Percentiles rank a stretch among this genome's conserved stretches.
Conservation (phyloP, 92 coral and sea anemone genomes). For the Anthopleura xanthogrammica region DNA sequence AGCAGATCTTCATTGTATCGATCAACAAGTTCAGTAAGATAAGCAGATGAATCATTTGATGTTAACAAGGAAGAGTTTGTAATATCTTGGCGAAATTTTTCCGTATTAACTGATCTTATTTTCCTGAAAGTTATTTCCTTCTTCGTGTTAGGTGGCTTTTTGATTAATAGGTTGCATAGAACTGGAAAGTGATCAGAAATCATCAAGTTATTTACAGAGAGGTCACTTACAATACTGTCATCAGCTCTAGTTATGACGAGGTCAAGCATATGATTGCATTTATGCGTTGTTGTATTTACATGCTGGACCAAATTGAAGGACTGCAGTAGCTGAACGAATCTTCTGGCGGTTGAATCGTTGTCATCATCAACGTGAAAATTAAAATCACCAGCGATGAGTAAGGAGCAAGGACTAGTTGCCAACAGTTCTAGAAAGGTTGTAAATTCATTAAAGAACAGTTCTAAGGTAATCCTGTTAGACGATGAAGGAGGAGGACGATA, state of each 20-base stretch:
- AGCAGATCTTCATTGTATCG: neutral
- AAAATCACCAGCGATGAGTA: slow-evolving; percentile 33
- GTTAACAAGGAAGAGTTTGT: neutral
- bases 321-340: slow-evolving; percentile 14
- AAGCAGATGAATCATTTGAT: neutral
- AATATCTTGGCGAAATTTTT: neutral
- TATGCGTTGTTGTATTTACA: slow-evolving; percentile 12
- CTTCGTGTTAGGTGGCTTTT: neutral
- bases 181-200: slow-evolving; percentile 6
- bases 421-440: slow-evolving; percentile 10
- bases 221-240: slow-evolving; percentile 15
- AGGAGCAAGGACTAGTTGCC: neutral
- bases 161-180: neutral
- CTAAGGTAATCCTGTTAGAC: slow-evolving; percentile 4
- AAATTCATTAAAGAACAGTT: slow-evolving; percentile 13
- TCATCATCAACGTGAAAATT: slow-evolving; percentile 26
- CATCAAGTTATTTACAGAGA: neutral
- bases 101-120: neutral
- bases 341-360: slow-evolving; percentile 16
- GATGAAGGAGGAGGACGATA: slow-evolving; percentile 26
- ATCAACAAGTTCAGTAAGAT: neutral
- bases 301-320: slow-evolving; percentile 27
- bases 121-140: slow-evolving; percentile 4
- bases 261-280: slow-evolving; percentile 12
- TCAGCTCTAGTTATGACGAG: slow-evolving; percentile 15